Percentiles rank a stretch among this genome's conserved stretches.
These are phyloP conservation scores for Ormia ochracea DNA, from an alignment of 2,888 invertebrate genomes.

Conservation along the genomic window DNA sequence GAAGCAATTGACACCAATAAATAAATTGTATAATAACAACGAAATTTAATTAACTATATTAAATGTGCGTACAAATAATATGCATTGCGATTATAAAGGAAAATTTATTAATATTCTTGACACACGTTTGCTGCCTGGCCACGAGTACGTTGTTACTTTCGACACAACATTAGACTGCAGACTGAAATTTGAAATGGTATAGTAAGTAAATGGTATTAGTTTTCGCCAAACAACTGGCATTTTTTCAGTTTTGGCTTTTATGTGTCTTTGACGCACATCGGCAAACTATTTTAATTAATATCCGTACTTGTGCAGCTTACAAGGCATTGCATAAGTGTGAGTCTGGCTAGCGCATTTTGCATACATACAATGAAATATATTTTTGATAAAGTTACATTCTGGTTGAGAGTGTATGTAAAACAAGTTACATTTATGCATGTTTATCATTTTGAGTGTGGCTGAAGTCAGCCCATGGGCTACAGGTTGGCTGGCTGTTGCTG, in stretches of 20 bases:
- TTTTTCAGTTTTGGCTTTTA: constrained; percentile 27
- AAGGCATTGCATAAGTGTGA: background rate
- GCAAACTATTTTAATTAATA: constrained; percentile 19
- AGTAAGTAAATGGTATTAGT: background rate
- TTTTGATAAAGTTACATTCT: constrained; percentile 20
- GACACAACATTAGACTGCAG: constrained; percentile 4
- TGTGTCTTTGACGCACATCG: background rate
- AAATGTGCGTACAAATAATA: background rate
- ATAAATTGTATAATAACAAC: constrained; percentile 42
- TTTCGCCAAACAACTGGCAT: constrained; percentile 1
- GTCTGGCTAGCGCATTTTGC: constrained; percentile 32
- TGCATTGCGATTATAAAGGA: background rate
- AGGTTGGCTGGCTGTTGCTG: constrained; percentile 29
- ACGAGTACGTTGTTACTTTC: constrained; percentile 6
- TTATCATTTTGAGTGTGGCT: constrained; percentile 41
- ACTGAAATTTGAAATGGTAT: constrained; percentile 21
- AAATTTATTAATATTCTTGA: constrained; percentile 50
- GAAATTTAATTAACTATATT: background rate
- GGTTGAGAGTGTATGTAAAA: constrained; percentile 34
- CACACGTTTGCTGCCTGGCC: background rate
- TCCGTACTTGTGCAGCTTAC: background rate
- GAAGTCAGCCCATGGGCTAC: constrained; percentile 22
- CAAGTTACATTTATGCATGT: constrained; percentile 54
- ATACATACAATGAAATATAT: constrained; percentile 37
- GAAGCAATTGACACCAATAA: constrained; percentile 19